These are phyloP conservation scores for Physeter macrocephalus DNA, from an alignment of 2,113 vertebrate genomes.

Conservation along the genomic window DNA sequence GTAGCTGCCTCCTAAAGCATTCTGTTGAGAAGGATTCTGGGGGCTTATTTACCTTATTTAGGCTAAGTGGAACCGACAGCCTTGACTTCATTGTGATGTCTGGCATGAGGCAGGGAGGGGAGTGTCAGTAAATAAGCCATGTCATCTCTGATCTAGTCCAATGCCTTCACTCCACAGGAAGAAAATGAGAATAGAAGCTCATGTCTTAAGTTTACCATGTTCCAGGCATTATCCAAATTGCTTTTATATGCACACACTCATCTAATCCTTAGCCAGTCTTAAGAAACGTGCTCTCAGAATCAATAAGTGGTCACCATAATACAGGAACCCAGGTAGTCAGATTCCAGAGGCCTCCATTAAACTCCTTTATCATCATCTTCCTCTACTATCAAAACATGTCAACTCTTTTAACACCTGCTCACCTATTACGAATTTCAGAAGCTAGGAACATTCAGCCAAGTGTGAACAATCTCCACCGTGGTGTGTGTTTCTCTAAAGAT, in stretches of 20 bases:
- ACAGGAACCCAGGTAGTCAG: background rate
- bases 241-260: background rate
- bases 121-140: background rate
- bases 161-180: background rate
- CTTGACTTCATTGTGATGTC: background rate
- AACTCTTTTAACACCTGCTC: background rate
- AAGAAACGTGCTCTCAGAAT: background rate
- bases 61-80: background rate
- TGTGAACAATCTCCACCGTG: background rate
- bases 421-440: background rate
- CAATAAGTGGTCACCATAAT: background rate
- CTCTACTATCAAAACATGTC: background rate
- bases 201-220: background rate
- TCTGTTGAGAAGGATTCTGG: constrained; percentile 6
- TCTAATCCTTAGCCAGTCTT: background rate
- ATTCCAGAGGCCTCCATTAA: background rate
- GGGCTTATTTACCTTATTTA: background rate
- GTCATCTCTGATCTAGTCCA: background rate
- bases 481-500: background rate
- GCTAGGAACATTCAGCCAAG: background rate
- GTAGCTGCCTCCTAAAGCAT: background rate
- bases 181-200: background rate
- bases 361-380: background rate
- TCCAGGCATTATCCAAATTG: background rate
- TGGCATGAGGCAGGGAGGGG: background rate